Conservation (phyloP, 2,797 vertebrate genomes). For the Acrocephalus scirpaceus region DNA sequence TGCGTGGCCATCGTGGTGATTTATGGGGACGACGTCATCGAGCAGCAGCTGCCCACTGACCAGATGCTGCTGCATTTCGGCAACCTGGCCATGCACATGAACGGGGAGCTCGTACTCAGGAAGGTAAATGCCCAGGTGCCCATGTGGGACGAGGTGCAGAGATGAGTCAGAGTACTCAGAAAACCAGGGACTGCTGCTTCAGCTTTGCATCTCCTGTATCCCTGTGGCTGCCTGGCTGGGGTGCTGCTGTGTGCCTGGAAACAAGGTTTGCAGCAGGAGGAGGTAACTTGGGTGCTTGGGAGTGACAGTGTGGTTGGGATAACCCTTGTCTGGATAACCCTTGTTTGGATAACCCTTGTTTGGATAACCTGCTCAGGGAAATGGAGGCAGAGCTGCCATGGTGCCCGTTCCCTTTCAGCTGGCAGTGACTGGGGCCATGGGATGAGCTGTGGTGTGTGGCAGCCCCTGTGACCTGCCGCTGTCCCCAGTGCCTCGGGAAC, state of each 20-base stretch:
- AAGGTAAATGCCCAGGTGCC: constrained; percentile 80
- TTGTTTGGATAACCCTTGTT: neutral
- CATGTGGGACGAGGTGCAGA: neutral
- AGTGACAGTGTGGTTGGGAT: neutral
- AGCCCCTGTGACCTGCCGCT: neutral
- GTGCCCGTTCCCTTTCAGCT: fast-evolving
- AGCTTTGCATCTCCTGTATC: neutral
- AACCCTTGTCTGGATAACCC: neutral
- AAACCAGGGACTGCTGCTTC: neutral
- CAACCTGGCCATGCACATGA: constrained; percentile 99
- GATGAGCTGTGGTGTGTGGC: neutral
- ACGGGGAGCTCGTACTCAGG: constrained; percentile 93
- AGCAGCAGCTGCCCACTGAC: constrained; percentile 93
- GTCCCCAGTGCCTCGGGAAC: neutral
- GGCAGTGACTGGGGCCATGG: fast-evolving
- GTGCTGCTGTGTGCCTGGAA: neutral
- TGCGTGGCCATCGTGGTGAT: constrained; percentile 96
- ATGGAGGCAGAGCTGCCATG: fast-evolving
- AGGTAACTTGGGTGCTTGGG: neutral
- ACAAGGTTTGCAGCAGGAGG: neutral
- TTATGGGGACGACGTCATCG: constrained; percentile 94
- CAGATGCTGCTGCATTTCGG: constrained; percentile 98
- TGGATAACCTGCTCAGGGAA: neutral
- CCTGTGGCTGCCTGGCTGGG: neutral
- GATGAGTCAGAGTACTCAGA: neutral